phyloP scores from a whole-genome alignment of 2,888 invertebrate species.

The Micropterix aruncella region DNA sequence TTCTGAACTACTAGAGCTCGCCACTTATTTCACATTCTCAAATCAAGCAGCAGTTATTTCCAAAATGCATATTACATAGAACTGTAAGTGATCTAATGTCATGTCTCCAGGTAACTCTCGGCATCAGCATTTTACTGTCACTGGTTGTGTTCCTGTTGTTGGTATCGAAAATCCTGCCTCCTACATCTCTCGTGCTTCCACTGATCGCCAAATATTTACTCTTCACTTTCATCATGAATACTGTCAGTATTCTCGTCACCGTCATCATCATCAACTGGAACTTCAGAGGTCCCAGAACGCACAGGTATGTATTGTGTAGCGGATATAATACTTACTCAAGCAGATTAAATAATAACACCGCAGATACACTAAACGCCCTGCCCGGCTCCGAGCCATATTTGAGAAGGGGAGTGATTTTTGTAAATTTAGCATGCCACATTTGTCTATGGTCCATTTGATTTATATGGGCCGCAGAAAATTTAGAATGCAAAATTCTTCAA shows the following conservation, averaged over 20 bases:
- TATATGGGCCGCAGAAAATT: no score
- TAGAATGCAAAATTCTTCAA: no score
- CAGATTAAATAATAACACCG: neutral
- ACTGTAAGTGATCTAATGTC: no score
- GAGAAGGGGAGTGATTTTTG: neutral
- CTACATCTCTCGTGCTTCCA: conserved; percentile 94
- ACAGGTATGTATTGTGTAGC: conserved; percentile 56
- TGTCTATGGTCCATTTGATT: no score
- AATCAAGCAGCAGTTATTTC: no score
- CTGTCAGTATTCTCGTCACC: conserved; percentile 96
- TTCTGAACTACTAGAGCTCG: no score
- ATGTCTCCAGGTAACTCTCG: conserved; percentile 82
- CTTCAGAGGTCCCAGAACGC: conserved; percentile 93
- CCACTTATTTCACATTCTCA: no score
- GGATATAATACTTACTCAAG: neutral
- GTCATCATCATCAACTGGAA: conserved; percentile 99
- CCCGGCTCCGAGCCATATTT: neutral
- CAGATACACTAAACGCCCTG: neutral
- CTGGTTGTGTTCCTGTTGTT: conserved; percentile 97
- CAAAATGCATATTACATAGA: no score
- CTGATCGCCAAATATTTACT: conserved; percentile 97
- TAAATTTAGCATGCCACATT: no score
- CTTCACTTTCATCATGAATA: conserved; percentile 99
- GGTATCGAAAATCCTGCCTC: conserved; percentile 97
- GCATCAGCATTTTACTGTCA: conserved; percentile 97